A percentile compares a stretch with the other conserved stretches of the same genome.
Evolutionary conservation across 30 jellyfish, hydroid and myxozoan genomes (phyloP).

Genomic region (Aurelia coerulea): DNA sequence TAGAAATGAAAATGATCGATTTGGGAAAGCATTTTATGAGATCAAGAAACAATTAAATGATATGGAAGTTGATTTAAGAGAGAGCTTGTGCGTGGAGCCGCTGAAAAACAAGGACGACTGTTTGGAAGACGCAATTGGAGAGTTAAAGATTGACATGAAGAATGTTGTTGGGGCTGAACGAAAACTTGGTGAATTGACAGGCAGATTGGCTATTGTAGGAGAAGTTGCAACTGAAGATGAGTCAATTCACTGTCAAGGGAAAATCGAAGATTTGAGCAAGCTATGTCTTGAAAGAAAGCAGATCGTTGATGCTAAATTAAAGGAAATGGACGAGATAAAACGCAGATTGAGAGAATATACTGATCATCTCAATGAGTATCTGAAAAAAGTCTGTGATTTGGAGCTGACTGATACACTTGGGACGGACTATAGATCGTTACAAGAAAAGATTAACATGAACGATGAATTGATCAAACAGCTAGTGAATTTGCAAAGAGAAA

Average conservation of each 20-base stretch:
- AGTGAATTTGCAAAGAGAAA: neutral
- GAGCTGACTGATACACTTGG: neutral
- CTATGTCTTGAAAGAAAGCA: neutral
- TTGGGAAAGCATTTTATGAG: slow-evolving; percentile 20
- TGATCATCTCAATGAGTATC: neutral
- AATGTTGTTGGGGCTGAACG: neutral
- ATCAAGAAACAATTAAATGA: slow-evolving; percentile 2
- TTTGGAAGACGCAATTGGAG: neutral
- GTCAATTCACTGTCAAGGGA: neutral
- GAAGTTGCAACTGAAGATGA: neutral
- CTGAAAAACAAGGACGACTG: neutral
- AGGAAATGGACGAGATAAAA: neutral
- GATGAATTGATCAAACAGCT: neutral
- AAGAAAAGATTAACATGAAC: neutral
- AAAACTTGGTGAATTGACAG: slow-evolving; percentile 6
- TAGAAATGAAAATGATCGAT: slow-evolving; percentile 31
- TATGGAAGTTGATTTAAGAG: neutral
- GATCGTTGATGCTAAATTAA: neutral
- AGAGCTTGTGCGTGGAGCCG: neutral
- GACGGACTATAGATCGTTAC: neutral
- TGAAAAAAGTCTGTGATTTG: neutral
- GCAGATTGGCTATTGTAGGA: neutral
- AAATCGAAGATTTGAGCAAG: neutral
- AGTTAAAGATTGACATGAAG: neutral
- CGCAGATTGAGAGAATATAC: neutral